phyloP scores from a whole-genome alignment of 2,888 invertebrate species.

The Dolichopus griseipennis region DNA sequence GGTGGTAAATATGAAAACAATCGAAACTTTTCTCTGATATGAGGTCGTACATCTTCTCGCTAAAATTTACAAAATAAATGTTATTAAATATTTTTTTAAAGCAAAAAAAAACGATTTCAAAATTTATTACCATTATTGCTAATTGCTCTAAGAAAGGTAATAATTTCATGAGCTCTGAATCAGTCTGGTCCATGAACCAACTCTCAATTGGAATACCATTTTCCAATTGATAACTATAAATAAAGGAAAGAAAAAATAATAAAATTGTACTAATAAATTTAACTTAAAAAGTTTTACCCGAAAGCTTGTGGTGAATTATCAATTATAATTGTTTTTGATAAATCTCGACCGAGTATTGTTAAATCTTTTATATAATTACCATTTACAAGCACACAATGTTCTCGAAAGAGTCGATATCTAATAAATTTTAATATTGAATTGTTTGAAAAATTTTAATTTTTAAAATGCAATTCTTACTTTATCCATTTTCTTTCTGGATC shows the following conservation, averaged over 20 bases:
- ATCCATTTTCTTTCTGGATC: constrained; percentile 85
- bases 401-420: constrained; percentile 74
- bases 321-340: constrained; percentile 78
- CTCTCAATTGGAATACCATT: constrained; percentile 96
- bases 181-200: constrained; percentile 88
- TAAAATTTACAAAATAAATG: constrained; percentile 33
- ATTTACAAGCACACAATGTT: constrained; percentile 90
- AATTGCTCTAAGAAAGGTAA: constrained; percentile 85
- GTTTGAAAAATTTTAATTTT: neutral
- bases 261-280: constrained; percentile 8
- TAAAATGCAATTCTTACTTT: constrained; percentile 29
- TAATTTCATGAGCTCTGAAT: constrained; percentile 81
- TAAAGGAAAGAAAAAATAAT: constrained; percentile 12
- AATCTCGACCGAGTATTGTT: constrained; percentile 82
- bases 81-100: neutral
- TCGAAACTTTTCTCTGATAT: constrained; percentile 82
- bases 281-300: constrained; percentile 45
- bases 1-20: constrained; percentile 83
- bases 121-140: constrained; percentile 59
- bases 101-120: neutral
- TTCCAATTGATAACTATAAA: constrained; percentile 58
- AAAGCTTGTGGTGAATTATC: constrained; percentile 91
- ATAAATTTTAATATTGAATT: constrained; percentile 9
- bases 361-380: constrained; percentile 96
- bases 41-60: constrained; percentile 88